Evolutionary conservation across 35 echinoderm and acorn worm genomes (phyloP).

Genomic region (Nesometra sesokonis): DNA sequence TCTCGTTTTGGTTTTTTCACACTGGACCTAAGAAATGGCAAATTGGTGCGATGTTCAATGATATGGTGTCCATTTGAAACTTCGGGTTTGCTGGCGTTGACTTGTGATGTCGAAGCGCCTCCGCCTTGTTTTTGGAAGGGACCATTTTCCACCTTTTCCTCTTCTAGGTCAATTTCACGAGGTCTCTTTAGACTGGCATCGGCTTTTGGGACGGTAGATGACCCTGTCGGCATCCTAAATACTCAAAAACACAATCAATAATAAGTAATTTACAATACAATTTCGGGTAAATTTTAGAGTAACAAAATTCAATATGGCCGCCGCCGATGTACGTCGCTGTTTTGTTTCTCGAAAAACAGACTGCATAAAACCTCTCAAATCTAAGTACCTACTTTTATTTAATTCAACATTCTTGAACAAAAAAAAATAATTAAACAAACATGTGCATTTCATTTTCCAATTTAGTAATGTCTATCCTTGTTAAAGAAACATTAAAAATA

Average conservation of each 20-base stretch:
- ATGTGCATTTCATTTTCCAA: not conserved
- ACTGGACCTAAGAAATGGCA: not conserved
- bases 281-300: not conserved
- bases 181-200: not conserved
- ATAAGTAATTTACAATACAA: not conserved
- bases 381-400: not conserved
- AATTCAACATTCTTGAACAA: not conserved
- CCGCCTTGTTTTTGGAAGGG: not conserved
- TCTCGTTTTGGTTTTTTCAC: not conserved
- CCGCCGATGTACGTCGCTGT: not conserved
- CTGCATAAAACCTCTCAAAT: not conserved
- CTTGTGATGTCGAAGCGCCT: not conserved
- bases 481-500: not conserved
- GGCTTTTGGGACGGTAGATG: not conserved
- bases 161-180: not conserved
- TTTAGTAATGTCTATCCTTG: not conserved
- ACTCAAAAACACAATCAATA: not conserved
- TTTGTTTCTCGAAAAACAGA: not conserved
- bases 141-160: not conserved
- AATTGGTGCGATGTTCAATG: not conserved
- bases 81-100: not conserved
- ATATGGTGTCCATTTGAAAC: not conserved
- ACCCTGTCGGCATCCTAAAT: not conserved
- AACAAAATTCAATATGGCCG: not conserved
- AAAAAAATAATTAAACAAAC: not conserved